Conservation (phyloP, 2,888 invertebrate genomes). For the Pollenia labialis region DNA sequence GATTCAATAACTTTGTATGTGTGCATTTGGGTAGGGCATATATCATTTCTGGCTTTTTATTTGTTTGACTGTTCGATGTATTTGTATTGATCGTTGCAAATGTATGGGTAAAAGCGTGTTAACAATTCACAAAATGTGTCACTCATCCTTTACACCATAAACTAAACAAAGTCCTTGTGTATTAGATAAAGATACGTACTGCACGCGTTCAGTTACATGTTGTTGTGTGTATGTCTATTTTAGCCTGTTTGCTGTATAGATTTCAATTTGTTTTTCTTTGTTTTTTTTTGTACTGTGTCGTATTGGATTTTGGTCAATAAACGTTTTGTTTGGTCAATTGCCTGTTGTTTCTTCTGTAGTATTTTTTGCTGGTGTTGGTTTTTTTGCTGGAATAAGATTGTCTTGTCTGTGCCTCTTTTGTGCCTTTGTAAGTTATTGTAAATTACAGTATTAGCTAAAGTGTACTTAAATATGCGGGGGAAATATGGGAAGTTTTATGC, state of each 20-base stretch:
- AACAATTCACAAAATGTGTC: constrained; percentile 55
- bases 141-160: constrained; percentile 33
- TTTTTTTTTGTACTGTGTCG: constrained; percentile 31
- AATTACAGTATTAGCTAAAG: background rate
- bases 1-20: background rate
- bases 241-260: constrained; percentile 18
- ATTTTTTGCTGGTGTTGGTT: constrained; percentile 12
- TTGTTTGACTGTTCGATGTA: background rate
- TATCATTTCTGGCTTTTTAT: background rate
- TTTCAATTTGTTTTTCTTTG: constrained; percentile 39
- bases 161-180: background rate
- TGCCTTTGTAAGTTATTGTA: constrained; percentile 15
- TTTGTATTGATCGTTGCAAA: constrained; percentile 17
- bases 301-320: constrained; percentile 63
- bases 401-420: constrained; percentile 39
- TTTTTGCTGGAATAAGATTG: constrained; percentile 29
- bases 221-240: constrained; percentile 1
- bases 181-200: background rate
- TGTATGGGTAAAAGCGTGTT: constrained; percentile 46
- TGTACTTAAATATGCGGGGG: background rate
- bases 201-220: background rate
- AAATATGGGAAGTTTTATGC: background rate
- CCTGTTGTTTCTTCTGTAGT: constrained; percentile 5
- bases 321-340: constrained; percentile 61
- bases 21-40: background rate